Base-by-base conservation (phyloP, 2,888 invertebrate species). In the Coenonympha glycerion region DNA sequence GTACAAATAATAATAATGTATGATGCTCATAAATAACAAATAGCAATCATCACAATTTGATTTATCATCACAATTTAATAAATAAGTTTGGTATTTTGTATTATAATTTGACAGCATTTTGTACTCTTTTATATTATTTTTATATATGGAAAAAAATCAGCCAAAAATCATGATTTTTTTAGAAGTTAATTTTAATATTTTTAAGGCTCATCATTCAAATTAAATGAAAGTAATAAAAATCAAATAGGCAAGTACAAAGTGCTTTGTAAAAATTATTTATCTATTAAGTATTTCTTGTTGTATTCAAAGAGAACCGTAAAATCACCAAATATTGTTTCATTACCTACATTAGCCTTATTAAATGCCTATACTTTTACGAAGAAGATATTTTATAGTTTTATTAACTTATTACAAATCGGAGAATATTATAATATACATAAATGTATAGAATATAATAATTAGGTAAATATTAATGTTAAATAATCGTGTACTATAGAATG, bases 331-430 rank as follows among this genome's bases (percentile, higher is more conserved):
- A 86, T 85, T 78, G 77, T 85, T 85, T 76, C 80, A 77, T 77
- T 78, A 82, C 75, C 76, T 80, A 70, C 84, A 78, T 83, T 86
- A 87, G 85, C 85, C 84, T 84, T 86, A 86, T 76, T 69, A 75
- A 79, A 78, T 81, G 83, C 85, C 84, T 86, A 83, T 83, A 76
- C 76, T 81, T 81, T 81, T 77, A 79, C 75, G 81, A 83, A 83
- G 79, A 82, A 76, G 77, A 84, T 83, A 84, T 86, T 85, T 84
- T 86, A 86, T 86, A 85, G 81, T 86, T 85, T 84, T 86, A 87
- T 86, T 87, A 87, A 87, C 86, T 87, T 87, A 86, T 86, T 84
- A 85, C 78, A 81, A 83, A 82, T 76, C 79, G 74, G 79, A 79
- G 75, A 80, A 76, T 78, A 84, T 82, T 82, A 81, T 80, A 79